Conservation (phyloP, 2,797 vertebrate species). For the Sebastiscus tertius region DNA sequence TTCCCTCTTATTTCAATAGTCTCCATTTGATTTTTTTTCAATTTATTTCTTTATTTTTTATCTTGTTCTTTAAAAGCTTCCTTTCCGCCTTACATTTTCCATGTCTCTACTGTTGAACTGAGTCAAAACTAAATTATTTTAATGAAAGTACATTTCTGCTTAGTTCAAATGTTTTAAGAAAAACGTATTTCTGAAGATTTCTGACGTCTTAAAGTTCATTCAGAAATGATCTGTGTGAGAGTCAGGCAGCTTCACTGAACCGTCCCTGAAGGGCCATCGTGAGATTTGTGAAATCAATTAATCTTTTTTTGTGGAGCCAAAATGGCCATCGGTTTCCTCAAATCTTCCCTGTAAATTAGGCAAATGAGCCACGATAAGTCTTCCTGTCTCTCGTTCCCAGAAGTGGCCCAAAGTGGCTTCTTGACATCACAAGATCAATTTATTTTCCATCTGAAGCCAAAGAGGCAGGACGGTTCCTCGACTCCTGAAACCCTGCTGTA, state of each 20-base stretch:
- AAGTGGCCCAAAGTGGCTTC: constrained; percentile 59
- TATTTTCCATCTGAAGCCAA: constrained; percentile 55
- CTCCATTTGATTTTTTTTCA: background rate
- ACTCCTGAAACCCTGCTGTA: constrained; percentile 47
- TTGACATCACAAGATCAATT: constrained; percentile 56
- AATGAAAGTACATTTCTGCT: background rate
- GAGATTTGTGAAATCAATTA: constrained; percentile 85
- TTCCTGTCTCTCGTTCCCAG: constrained; percentile 59
- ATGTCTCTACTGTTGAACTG: background rate
- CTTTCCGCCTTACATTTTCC: background rate
- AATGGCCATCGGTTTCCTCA: constrained; percentile 60
- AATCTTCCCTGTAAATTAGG: constrained; percentile 61
- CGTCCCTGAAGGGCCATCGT: constrained; percentile 54
- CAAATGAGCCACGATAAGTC: constrained; percentile 66
- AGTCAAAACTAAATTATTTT: background rate
- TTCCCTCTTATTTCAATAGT: background rate
- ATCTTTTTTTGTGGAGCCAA: constrained; percentile 56
- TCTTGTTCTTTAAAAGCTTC: background rate
- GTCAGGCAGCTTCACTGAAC: constrained; percentile 25
- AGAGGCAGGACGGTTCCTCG: constrained; percentile 22
- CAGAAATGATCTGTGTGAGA: constrained; percentile 3
- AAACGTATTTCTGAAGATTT: background rate
- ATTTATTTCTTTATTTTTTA: background rate
- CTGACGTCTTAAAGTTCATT: background rate
- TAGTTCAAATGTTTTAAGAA: background rate